Evolutionary conservation across 1,140 invertebrate genomes (phyloP).

Genomic region (Aphaenogaster rudis): DNA sequence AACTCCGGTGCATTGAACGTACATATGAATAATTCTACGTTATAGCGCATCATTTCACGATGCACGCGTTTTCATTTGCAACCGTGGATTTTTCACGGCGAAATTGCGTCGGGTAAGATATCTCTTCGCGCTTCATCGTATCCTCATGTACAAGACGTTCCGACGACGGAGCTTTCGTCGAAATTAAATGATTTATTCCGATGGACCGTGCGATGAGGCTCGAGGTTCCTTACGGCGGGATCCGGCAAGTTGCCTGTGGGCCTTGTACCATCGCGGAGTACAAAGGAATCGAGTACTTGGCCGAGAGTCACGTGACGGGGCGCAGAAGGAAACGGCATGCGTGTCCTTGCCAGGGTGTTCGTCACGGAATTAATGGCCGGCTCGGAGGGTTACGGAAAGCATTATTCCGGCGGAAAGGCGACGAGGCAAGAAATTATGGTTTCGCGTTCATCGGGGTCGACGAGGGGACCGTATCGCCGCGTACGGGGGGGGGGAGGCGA

Average conservation of each 20-base stretch:
- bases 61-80: background rate
- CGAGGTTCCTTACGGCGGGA: background rate
- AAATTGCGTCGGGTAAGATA: background rate
- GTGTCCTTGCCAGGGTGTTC: constrained; percentile 56
- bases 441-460: constrained; percentile 47
- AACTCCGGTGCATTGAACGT: background rate
- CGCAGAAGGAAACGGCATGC: constrained; percentile 39
- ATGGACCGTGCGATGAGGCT: background rate
- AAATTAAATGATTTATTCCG: constrained; percentile 37
- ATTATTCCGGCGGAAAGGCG: constrained; percentile 67
- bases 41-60: background rate
- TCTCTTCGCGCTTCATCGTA: background rate
- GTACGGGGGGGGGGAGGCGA: background rate
- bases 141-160: background rate
- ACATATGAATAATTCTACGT: background rate
- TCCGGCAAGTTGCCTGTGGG: constrained; percentile 57
- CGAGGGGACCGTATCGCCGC: constrained; percentile 33
- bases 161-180: background rate
- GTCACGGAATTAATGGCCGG: constrained; percentile 62
- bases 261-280: constrained; percentile 44
- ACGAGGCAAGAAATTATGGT: constrained; percentile 71
- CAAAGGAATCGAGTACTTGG: constrained; percentile 54
- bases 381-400: constrained; percentile 47
- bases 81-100: background rate
- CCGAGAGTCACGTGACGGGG: constrained; percentile 17